Conservation (phyloP, 2,113 vertebrate genomes). For the Notechis scutatus region DNA sequence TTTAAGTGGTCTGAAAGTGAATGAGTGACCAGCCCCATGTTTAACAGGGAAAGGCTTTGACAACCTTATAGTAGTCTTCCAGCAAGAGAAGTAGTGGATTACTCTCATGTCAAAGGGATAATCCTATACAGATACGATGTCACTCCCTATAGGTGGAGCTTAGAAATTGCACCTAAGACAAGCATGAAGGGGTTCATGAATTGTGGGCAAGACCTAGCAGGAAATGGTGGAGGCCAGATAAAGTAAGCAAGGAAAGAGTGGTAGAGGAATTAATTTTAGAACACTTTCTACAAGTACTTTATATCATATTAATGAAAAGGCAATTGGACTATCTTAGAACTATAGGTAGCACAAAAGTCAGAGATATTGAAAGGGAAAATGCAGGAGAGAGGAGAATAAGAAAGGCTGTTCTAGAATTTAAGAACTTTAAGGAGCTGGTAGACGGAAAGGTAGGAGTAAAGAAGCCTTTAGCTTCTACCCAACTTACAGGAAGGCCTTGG, state of each 20-base stretch:
- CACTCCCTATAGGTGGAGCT: too few species aligned
- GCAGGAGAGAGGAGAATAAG: background rate
- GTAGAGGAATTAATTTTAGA: background rate
- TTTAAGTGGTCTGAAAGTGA: background rate
- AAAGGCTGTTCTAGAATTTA: background rate
- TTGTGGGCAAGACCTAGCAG: too few species aligned
- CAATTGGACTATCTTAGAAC: background rate
- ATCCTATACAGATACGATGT: too few species aligned
- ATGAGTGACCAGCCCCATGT: background rate
- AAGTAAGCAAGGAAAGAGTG: background rate
- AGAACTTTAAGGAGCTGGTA: background rate
- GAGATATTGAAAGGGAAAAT: background rate
- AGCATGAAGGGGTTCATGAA: too few species aligned
- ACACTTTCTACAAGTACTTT: background rate
- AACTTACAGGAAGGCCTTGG: background rate
- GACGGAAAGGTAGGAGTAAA: background rate
- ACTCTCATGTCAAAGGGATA: too few species aligned
- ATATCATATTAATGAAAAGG: background rate
- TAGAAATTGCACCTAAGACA: too few species aligned
- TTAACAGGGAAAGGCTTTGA: background rate
- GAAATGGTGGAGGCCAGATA: too few species aligned
- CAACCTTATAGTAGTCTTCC: too few species aligned
- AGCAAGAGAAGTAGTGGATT: too few species aligned
- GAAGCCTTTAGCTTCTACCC: background rate
- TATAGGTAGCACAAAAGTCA: background rate